phyloP scores from a whole-genome alignment of 2,797 vertebrate genomes.

The Podarcis siculus region DNA sequence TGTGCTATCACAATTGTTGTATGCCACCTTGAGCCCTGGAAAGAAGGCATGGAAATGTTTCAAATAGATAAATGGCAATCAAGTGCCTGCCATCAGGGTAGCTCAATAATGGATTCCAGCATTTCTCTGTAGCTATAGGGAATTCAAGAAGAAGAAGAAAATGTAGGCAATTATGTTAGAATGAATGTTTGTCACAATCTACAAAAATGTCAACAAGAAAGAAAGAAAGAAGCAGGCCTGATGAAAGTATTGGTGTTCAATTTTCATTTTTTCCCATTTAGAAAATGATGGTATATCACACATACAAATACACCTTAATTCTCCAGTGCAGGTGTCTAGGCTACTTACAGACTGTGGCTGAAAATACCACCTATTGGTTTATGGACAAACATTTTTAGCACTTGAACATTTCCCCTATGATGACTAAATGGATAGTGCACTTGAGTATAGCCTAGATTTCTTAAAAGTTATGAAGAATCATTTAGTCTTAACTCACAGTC shows the following conservation, averaged over 20 bases:
- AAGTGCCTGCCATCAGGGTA: neutral
- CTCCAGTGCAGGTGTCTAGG: neutral
- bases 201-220: neutral
- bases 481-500: neutral
- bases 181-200: neutral
- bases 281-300: neutral
- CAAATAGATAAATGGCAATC: neutral
- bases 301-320: neutral
- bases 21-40: neutral
- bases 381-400: slow-evolving; percentile 7
- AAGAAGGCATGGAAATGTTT: neutral
- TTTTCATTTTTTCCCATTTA: neutral
- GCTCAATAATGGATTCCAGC: too few species aligned
- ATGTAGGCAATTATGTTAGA: neutral
- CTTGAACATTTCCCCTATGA: slow-evolving; percentile 1
- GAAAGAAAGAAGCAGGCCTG: neutral
- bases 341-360: neutral
- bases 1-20: neutral
- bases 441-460: neutral
- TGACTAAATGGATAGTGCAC: slow-evolving; percentile 15
- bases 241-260: neutral
- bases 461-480: slow-evolving; percentile 4
- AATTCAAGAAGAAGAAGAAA: neutral
- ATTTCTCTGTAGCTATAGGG: neutral
- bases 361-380: slow-evolving; percentile 11